Evolutionary conservation across 1,140 invertebrate genomes (phyloP).

Genomic region (Papilio aristodemus): DNA sequence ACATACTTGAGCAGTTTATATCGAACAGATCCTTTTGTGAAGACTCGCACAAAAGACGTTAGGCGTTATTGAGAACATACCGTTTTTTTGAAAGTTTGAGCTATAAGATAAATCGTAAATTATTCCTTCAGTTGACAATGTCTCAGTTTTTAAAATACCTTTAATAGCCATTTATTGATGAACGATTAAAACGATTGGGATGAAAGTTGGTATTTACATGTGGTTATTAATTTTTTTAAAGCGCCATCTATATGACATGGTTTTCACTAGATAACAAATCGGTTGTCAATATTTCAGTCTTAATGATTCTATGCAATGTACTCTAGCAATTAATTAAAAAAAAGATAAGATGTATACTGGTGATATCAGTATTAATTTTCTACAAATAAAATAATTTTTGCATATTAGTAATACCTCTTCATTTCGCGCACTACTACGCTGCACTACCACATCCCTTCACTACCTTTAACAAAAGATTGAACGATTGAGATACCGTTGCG

Average conservation of each 20-base stretch:
- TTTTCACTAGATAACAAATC: too few relatives aligned
- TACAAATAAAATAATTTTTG: not conserved
- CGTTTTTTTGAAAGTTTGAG: not conserved
- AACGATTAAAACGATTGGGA: too few relatives aligned
- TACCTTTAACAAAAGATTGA: not conserved
- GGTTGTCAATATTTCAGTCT: too few relatives aligned
- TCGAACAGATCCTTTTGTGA: slow-evolving; percentile 12
- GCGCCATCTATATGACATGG: too few relatives aligned
- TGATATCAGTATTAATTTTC: not conserved
- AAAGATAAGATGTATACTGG: too few relatives aligned
- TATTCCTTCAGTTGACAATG: too few relatives aligned
- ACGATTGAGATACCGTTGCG: not conserved
- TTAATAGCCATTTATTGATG: too few relatives aligned
- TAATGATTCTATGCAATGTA: too few relatives aligned
- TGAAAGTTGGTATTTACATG: too few relatives aligned
- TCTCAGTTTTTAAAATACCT: too few relatives aligned
- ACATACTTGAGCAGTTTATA: slow-evolving; percentile 8
- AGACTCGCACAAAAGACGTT: slow-evolving; percentile 3
- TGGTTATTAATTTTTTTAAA: too few relatives aligned
- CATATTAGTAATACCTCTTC: not conserved
- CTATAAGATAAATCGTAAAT: not conserved
- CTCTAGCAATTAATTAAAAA: too few relatives aligned
- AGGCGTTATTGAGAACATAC: not conserved
- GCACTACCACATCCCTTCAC: not conserved
- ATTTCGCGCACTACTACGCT: not conserved